A percentile compares a stretch with the other conserved stretches of the same genome.
Conservation (phyloP, 1,140 invertebrate genomes). For the Nylanderia fulva region DNA sequence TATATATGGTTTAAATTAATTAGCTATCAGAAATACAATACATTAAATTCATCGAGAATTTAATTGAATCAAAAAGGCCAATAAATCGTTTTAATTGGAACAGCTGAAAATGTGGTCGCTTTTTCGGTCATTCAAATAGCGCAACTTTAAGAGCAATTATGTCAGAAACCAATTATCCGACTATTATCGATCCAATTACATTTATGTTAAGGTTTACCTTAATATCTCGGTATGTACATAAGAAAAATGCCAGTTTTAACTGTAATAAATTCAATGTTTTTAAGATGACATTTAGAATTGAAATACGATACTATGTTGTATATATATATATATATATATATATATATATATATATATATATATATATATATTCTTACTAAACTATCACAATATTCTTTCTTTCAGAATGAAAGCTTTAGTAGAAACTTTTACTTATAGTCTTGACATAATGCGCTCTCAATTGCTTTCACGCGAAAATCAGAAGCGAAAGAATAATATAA, state of each 20-base stretch:
- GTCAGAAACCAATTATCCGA: slow-evolving; percentile 8
- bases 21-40: not conserved
- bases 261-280: not conserved
- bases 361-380: not conserved
- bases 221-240: slow-evolving; percentile 21
- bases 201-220: not conserved
- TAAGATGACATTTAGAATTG: not conserved
- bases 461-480: not conserved
- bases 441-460: not conserved
- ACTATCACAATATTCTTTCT: not conserved
- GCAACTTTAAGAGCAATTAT: slow-evolving; percentile 32
- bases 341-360: not conserved
- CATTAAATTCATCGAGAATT: not conserved
- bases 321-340: not conserved
- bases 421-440: not conserved
- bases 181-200: slow-evolving; percentile 32
- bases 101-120: not conserved
- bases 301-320: no score
- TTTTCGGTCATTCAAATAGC: slow-evolving; percentile 29
- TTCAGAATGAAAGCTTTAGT: not conserved
- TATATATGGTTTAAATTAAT: not conserved
- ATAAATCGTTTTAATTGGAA: slow-evolving; percentile 24
- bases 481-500: not conserved
- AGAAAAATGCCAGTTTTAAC: not conserved
- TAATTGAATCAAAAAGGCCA: slow-evolving; percentile 31